Evolutionary conservation across 2,113 vertebrate genomes (phyloP), one percentile per base, ranked within the genome.

Genomic region (Neofelis nebulosa): DNA sequence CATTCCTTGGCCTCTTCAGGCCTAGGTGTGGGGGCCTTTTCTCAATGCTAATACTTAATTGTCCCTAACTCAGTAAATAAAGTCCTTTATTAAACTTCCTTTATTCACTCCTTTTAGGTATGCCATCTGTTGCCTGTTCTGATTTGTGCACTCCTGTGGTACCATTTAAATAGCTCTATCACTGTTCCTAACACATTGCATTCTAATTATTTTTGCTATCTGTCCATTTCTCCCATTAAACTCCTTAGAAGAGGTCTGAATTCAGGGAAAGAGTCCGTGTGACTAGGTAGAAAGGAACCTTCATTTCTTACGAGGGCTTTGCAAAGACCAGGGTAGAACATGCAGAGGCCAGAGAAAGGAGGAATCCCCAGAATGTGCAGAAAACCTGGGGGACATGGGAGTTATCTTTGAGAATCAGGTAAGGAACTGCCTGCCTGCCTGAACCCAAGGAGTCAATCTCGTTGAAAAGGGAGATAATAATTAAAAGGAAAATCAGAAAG

Each of bases 31-130:
- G 36, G 33, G 89, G 25, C 55, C 74, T 50, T 87, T 97, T 97
- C 68, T 96, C 81, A 91, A 8, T 18, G 33, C 45, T 95, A 63
- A 45, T 94, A 13, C 38, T 95, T 96, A 41, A 83, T 82, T 97
- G 79, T 95, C 33, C 21, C 21, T 61, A 85, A 85, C 18, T 93
- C 80, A 91, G 76, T 91, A 65, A 98, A 81, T 73, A 91, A 81
- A 91, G 21, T 95, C 12, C 27, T 48, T 95, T 76, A 95, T 84
- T 95, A 94, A 89, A 91, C 4, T 68, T 38, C 89, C 31, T 93
- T 81, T 76, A 91, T 96, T 96, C 73, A 94, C 16, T 95, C 27
- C n/a, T 96, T 92, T 65, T 76, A 81, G 85, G 36, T 88, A 63
- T 91, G 45, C 50, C 65, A 90, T 97, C 66, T 96, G 71, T 88